phyloP scores from a whole-genome alignment of 2,888 invertebrate genomes.

The Mimumesa dahlbomi region DNA sequence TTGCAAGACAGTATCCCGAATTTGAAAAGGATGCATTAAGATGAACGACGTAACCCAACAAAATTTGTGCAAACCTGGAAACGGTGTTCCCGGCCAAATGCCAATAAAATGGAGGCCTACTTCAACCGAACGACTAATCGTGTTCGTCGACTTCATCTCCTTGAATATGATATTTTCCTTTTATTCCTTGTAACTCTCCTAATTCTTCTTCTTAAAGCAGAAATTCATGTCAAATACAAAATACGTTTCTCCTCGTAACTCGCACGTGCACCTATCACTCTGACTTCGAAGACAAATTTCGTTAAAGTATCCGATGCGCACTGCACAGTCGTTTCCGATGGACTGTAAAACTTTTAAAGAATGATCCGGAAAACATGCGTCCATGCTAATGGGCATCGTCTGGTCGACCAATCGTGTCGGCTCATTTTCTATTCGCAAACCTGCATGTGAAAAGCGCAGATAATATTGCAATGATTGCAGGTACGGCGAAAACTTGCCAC shows the following conservation, averaged over 20 bases:
- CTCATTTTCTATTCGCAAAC: too few relatives aligned
- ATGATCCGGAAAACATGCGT: too few relatives aligned
- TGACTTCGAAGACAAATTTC: too few relatives aligned
- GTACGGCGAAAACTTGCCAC: neutral
- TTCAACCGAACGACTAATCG: conserved; percentile 25
- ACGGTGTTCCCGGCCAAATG: conserved; percentile 36
- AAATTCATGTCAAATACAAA: neutral
- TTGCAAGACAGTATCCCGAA: conserved; percentile 7
- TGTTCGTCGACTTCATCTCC: conserved; percentile 20
- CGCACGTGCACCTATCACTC: neutral
- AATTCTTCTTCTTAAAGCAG: neutral
- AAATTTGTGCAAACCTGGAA: conserved; percentile 15
- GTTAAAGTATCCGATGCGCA: too few relatives aligned
- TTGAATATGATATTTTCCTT: neutral
- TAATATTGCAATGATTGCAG: neutral
- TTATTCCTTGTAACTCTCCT: too few relatives aligned
- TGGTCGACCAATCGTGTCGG: too few relatives aligned
- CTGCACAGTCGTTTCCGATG: neutral
- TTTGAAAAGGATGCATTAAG: conserved; percentile 32
- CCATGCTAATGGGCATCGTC: too few relatives aligned
- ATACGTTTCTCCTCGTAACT: neutral
- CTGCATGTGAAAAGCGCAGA: conserved; percentile 1
- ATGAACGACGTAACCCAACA: conserved; percentile 17
- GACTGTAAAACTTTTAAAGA: too few relatives aligned
- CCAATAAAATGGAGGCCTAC: conserved; percentile 31